phyloP scores from a whole-genome alignment of 2,888 invertebrate genomes.

The Ecdyonurus torrentis region DNA sequence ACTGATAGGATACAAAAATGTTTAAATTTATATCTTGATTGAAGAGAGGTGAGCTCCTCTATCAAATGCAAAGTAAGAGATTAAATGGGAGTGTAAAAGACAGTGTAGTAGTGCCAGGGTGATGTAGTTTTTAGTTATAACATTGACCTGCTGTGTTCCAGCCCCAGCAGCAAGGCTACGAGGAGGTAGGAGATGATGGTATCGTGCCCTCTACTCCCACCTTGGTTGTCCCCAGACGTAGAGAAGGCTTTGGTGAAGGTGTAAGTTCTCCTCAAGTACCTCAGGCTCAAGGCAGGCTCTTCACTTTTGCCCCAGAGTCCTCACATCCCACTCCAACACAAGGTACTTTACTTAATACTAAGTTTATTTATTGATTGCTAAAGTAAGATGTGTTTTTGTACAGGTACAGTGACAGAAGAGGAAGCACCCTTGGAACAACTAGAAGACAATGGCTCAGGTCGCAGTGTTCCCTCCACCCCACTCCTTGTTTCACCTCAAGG shows the following conservation, averaged over 20 bases:
- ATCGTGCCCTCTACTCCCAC: slow-evolving; percentile 86
- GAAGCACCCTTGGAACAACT: slow-evolving; percentile 23
- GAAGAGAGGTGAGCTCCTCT: too few relatives aligned
- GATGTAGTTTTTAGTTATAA: too few relatives aligned
- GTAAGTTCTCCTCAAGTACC: slow-evolving; percentile 76
- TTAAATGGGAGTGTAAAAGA: too few relatives aligned
- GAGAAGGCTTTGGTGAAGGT: slow-evolving; percentile 79
- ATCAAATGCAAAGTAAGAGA: too few relatives aligned
- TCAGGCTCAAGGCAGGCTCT: slow-evolving; percentile 28
- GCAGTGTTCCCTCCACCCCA: slow-evolving; percentile 50
- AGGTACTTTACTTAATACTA: too few relatives aligned
- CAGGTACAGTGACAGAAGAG: background rate
- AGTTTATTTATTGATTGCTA: background rate
- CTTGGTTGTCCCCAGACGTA: slow-evolving; percentile 60
- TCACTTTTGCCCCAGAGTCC: background rate
- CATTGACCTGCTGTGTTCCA: slow-evolving; percentile 1
- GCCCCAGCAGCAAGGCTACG: slow-evolving; percentile 20
- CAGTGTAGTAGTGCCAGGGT: too few relatives aligned
- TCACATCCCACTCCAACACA: background rate
- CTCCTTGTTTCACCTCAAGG: slow-evolving; percentile 43
- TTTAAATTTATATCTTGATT: too few relatives aligned
- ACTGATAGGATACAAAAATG: too few relatives aligned
- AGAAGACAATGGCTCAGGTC: slow-evolving; percentile 40
- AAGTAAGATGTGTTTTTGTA: background rate
- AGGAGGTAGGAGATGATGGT: slow-evolving; percentile 53